Percentiles rank a stretch among this genome's conserved stretches.
Conservation (phyloP, 2,888 invertebrate genomes). For the Allophyes oxyacanthae region DNA sequence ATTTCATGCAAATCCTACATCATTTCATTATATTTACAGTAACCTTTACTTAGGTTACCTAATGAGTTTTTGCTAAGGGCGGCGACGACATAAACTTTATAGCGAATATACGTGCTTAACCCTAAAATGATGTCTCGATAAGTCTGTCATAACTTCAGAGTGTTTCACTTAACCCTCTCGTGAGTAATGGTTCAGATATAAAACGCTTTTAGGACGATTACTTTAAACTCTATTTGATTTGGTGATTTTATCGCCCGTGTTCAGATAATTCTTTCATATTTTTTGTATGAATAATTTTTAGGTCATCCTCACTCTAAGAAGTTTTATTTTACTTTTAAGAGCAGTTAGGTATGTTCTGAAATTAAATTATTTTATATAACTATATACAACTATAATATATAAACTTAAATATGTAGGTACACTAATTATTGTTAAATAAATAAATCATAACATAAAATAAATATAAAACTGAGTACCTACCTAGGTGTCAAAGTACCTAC, state of each 20-base stretch:
- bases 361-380: too few species aligned
- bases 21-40: too few species aligned
- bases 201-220: conserved; percentile 45
- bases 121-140: conserved; percentile 64
- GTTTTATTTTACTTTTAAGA: not conserved
- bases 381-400: too few species aligned
- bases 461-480: too few species aligned
- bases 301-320: too few species aligned
- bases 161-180: conserved; percentile 56
- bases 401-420: too few species aligned
- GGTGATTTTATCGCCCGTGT: conserved; percentile 21
- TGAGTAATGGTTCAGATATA: conserved; percentile 53
- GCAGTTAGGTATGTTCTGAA: not conserved
- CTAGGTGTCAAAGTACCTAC: too few species aligned
- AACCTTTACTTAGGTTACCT: conserved; percentile 43
- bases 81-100: conserved; percentile 48
- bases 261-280: conserved; percentile 17
- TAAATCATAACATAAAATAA: too few species aligned
- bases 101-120: conserved; percentile 57
- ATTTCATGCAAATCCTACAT: conserved; percentile 17
- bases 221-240: conserved; percentile 45
- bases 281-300: conserved; percentile 1
- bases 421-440: too few species aligned
- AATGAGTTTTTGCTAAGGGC: conserved; percentile 42
- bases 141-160: conserved; percentile 61